Conservation (phyloP, 2,113 vertebrate genomes). For the Rallus limicola region DNA sequence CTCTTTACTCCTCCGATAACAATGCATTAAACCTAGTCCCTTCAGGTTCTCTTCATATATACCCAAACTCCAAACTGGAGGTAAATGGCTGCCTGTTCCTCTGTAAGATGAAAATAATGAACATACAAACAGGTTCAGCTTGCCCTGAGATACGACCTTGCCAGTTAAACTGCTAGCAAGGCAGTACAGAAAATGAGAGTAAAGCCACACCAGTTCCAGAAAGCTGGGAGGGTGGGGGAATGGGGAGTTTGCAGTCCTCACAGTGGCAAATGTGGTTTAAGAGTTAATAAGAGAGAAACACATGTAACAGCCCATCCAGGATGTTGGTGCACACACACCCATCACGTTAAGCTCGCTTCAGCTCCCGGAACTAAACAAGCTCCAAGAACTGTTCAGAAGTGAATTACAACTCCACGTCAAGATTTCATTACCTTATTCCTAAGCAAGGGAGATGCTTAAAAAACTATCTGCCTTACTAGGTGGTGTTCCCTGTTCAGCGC, state of each 20-base stretch:
- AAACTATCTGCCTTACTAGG: not conserved
- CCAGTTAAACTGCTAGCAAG: not conserved
- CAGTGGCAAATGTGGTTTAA: not conserved
- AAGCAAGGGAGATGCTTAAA: not conserved
- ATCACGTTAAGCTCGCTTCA: not conserved
- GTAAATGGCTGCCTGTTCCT: not conserved
- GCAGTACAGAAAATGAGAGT: accelerated
- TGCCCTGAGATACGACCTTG: accelerated
- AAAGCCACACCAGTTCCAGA: not conserved
- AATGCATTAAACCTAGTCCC: not conserved
- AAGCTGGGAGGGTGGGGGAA: not conserved
- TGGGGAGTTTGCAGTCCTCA: not conserved
- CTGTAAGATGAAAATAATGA: not conserved
- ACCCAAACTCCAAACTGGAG: not conserved
- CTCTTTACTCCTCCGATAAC: not conserved
- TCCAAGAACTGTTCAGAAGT: not conserved
- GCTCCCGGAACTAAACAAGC: not conserved
- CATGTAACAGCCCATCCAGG: accelerated
- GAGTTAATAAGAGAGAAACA: not conserved
- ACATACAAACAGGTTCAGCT: not conserved
- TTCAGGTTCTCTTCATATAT: not conserved
- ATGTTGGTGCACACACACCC: accelerated
- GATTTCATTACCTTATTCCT: not conserved
- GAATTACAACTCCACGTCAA: not conserved
- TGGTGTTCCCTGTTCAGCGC: not conserved